Evolutionary conservation across 2,888 invertebrate species (phyloP).

Genomic region (Cephus pygmeus): DNA sequence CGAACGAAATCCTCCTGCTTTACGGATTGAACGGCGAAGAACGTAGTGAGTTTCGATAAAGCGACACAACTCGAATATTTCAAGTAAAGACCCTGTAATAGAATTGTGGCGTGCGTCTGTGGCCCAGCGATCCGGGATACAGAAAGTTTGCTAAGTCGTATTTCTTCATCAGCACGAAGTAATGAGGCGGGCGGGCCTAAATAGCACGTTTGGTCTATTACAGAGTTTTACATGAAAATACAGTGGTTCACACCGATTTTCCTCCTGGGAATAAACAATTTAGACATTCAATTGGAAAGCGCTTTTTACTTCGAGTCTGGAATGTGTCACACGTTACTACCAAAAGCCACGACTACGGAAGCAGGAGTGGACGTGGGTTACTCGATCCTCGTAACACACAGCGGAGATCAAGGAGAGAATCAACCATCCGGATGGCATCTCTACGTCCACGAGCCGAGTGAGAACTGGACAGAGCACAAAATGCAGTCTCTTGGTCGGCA

Average conservation of each 20-base stretch:
- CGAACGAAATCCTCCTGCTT: constrained; percentile 69
- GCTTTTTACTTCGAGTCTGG: constrained; percentile 70
- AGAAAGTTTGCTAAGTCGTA: neutral
- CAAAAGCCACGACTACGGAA: constrained; percentile 62
- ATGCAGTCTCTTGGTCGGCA: constrained; percentile 9
- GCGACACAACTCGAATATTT: neutral
- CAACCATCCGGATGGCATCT: constrained; percentile 72
- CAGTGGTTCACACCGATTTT: neutral
- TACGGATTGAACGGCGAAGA: constrained; percentile 69
- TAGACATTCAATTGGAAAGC: constrained; percentile 69
- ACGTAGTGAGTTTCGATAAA: constrained; percentile 65
- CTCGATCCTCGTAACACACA: constrained; percentile 71
- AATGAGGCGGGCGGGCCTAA: neutral
- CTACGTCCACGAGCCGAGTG: constrained; percentile 71
- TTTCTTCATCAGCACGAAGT: neutral
- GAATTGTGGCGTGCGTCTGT: neutral
- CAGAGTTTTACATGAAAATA: neutral
- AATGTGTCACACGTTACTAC: constrained; percentile 73
- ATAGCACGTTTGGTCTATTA: neutral
- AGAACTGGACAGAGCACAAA: constrained; percentile 64
- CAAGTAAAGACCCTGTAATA: neutral
- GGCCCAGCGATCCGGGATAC: neutral
- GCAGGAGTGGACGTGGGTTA: constrained; percentile 70
- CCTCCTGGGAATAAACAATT: neutral
- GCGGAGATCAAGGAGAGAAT: constrained; percentile 33